A percentile compares a stretch with the other conserved stretches of the same genome.
Evolutionary conservation across 2,797 vertebrate species (phyloP).

Genomic region (Ciconia nigra): DNA sequence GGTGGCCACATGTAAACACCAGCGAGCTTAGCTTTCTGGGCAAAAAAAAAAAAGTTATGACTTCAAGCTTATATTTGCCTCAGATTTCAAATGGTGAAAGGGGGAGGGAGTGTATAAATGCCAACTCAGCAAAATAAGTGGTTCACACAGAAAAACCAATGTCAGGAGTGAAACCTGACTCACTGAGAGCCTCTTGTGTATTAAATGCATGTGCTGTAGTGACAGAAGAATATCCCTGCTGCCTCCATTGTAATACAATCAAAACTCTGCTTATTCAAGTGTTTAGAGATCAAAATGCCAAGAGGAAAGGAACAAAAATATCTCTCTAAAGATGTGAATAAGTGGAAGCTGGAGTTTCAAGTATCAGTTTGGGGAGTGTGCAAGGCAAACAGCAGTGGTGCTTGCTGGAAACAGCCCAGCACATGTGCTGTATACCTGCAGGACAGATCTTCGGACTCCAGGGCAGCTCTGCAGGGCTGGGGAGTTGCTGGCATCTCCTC

Average conservation of each 20-base stretch:
- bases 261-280: background rate
- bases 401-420: background rate
- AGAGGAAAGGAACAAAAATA: conserved; percentile 11
- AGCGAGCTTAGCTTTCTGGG: background rate
- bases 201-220: background rate
- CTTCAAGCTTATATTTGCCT: conserved; percentile 2
- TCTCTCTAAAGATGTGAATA: background rate
- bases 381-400: background rate
- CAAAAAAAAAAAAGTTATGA: background rate
- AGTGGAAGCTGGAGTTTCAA: background rate
- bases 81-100: conserved; percentile 1
- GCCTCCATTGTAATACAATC: background rate
- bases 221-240: background rate
- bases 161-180: background rate
- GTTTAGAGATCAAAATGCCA: background rate
- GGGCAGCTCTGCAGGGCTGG: background rate
- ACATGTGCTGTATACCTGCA: background rate
- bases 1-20: conserved; percentile 33
- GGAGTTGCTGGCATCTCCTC: background rate
- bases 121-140: conserved; percentile 6
- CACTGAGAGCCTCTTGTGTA: background rate
- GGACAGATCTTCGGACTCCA: background rate
- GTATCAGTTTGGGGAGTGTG: background rate
- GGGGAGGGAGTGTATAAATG: background rate
- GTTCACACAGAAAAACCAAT: background rate